Evolutionary conservation across 1,140 invertebrate genomes (phyloP).

Genomic region (Phenacoccus solenopsis): DNA sequence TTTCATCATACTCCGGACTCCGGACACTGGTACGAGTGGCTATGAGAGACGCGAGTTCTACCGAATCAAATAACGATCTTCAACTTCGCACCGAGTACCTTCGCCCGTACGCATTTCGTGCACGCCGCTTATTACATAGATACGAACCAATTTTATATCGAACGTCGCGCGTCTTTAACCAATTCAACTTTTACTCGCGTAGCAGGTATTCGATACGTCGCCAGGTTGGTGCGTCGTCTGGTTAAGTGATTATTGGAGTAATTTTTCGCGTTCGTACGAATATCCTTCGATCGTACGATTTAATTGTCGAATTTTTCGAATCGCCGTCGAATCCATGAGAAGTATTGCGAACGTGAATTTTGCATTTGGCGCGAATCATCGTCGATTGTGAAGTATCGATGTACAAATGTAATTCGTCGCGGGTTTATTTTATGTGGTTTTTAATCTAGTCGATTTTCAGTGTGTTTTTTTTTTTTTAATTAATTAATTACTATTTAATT

Average conservation of each 20-base stretch:
- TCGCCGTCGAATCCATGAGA: background rate
- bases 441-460: background rate
- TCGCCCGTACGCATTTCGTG: background rate
- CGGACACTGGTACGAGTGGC: background rate
- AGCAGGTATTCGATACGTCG: background rate
- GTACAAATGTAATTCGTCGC: conserved; percentile 1
- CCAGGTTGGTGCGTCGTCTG: too few species aligned
- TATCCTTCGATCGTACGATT: background rate
- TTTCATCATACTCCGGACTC: background rate
- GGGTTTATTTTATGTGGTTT: background rate
- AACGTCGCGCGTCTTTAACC: background rate
- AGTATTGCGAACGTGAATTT: background rate
- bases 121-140: background rate
- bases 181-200: background rate
- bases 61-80: too few species aligned
- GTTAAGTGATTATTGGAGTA: background rate
- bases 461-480: too few species aligned
- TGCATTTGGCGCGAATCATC: background rate
- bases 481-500: too few species aligned
- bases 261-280: background rate
- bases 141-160: background rate
- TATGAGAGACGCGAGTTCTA: background rate
- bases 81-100: background rate
- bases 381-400: background rate
- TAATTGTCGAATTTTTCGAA: background rate